Evolutionary conservation across 30 jellyfish, hydroid and myxozoan genomes (phyloP).

Genomic region (Turritopsis rubra): DNA sequence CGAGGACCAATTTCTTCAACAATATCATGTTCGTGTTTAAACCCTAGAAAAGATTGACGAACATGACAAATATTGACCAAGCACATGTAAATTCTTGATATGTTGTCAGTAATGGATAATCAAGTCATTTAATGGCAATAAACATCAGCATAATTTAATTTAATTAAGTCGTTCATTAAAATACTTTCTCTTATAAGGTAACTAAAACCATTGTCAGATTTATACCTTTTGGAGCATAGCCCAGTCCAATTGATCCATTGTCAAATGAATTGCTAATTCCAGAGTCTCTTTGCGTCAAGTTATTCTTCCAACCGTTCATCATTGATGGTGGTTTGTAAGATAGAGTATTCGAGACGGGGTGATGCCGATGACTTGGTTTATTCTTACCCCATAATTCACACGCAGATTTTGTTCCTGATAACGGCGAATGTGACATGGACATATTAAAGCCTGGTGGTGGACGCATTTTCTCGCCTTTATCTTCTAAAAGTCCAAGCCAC

Average conservation of each 20-base stretch:
- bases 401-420: slow-evolving; percentile 38
- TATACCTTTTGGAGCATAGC: not conserved
- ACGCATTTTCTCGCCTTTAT: slow-evolving; percentile 61
- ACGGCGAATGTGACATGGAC: slow-evolving; percentile 26
- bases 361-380: slow-evolving; percentile 23
- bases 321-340: slow-evolving; percentile 39
- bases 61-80: not conserved
- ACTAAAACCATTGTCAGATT: not conserved
- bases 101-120: not conserved
- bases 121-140: not conserved
- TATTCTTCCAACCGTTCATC: slow-evolving; percentile 84
- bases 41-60: slow-evolving; percentile 37
- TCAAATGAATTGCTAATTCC: slow-evolving; percentile 93
- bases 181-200: not conserved
- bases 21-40: slow-evolving; percentile 54
- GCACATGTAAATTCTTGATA: not conserved
- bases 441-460: slow-evolving; percentile 55
- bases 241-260: slow-evolving; percentile 24
- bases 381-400: slow-evolving; percentile 29
- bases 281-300: slow-evolving; percentile 87
- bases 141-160: not conserved
- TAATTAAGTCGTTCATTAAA: not conserved
- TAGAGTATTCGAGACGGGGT: slow-evolving; percentile 16
- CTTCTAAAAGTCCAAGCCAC: slow-evolving; percentile 86
- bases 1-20: slow-evolving; percentile 71